Conservation (phyloP, 2,888 invertebrate genomes). For the Strigamia transsilvanica region DNA sequence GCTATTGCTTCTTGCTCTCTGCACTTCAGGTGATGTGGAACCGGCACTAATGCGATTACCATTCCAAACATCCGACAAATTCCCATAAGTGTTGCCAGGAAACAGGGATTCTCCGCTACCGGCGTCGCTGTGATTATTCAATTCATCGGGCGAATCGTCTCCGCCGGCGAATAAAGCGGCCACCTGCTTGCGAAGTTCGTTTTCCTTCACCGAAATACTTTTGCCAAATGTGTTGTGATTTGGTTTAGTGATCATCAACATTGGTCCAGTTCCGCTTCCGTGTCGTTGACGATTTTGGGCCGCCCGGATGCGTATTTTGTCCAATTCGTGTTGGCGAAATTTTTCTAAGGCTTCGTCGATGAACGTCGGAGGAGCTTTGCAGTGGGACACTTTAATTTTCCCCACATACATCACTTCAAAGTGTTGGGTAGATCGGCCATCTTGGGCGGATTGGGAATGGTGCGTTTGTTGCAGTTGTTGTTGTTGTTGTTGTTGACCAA, state of each 20-base stretch:
- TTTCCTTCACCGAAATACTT: constrained; percentile 61
- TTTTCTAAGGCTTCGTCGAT: constrained; percentile 90
- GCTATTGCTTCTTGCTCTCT: constrained; percentile 5
- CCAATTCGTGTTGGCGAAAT: constrained; percentile 80
- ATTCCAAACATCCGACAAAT: neutral
- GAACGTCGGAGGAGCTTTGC: constrained; percentile 85
- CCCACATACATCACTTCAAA: constrained; percentile 87
- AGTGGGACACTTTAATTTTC: constrained; percentile 85
- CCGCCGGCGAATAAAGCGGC: neutral
- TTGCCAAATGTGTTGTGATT: neutral
- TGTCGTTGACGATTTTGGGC: constrained; percentile 60
- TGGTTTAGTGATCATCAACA: neutral
- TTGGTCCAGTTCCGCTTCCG: constrained; percentile 60
- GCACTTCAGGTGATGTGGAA: neutral
- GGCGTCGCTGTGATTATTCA: neutral
- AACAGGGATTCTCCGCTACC: constrained; percentile 39
- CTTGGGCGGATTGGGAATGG: neutral
- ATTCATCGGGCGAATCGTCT: constrained; percentile 51
- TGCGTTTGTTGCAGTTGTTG: neutral
- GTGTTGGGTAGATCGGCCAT: constrained; percentile 57
- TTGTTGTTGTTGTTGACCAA: neutral
- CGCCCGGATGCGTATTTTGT: constrained; percentile 67
- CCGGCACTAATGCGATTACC: neutral
- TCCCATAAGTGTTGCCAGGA: neutral
- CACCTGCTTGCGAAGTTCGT: constrained; percentile 60